Base-by-base conservation (phyloP, 2,113 vertebrate genomes). In the sheep (Ovis aries) region DNA sequence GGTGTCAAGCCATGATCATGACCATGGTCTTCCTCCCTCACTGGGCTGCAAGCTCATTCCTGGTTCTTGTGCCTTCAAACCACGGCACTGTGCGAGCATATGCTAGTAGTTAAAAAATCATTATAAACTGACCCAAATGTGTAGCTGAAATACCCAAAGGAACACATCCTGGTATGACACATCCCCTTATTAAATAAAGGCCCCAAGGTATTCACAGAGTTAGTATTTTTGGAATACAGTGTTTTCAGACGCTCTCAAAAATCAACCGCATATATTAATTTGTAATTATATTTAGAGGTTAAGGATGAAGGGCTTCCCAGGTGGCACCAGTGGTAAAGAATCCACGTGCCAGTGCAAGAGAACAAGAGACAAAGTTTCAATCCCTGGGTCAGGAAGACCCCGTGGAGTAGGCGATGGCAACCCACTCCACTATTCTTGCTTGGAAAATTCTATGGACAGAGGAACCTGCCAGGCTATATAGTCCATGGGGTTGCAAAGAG, bases 1-100 rank as follows among this genome's bases (percentile, higher is more conserved):
- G 7, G 4, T 29, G 27, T 25, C n/a, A 25, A 0, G 12, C 57
- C 5, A 3, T 0, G 3, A 3, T 15, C 53, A 9, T 29, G 16
- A 16, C 29, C 1, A 0, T 4, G 7, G 1, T 80, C 40, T 43
- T 57, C 40, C 50, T 31, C 9, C 4, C 9, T 85, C 21, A 9
- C 25, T 6, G 62, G n/a, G 45, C 55, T 36, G 9, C n/a, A 81
- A 0, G 1, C 52, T 33, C 55, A 4, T 40, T 33, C 29, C 40
- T 50, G 57, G 15, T 57, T 80, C 50, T 12, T 40, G 21, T 57
- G 53, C 52, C 55, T 55, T 78, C 17, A 27, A 16, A 19, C 36
- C 36, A 14, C 1, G 11, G 4, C 45, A 31, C 36, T 23, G 53
- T 27, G 8, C 1, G 4, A 17, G 12, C 27, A 16, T 7, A 14